phyloP scores from a whole-genome alignment of 1,140 invertebrate species.

The Ooceraea biroi region DNA sequence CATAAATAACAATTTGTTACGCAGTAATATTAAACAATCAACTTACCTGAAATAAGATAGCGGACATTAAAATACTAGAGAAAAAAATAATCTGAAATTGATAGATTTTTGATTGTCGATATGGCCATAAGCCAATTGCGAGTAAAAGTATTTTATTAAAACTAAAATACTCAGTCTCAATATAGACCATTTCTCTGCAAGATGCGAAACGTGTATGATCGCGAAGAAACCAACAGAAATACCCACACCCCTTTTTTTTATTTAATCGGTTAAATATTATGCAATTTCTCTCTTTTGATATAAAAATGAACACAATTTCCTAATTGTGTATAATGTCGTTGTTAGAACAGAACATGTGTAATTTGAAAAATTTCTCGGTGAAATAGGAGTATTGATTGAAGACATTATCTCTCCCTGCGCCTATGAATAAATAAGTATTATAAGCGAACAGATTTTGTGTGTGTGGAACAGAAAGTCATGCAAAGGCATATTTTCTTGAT shows the following conservation, averaged over 20 bases:
- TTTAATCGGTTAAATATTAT: not conserved
- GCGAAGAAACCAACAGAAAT: not conserved
- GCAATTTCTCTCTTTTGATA: not conserved
- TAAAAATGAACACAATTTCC: not conserved
- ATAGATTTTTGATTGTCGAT: not conserved
- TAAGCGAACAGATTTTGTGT: too few species aligned
- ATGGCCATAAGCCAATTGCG: slow-evolving; percentile 19
- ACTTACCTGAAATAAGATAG: slow-evolving; percentile 14
- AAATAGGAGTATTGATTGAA: too few species aligned
- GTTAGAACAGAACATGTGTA: too few species aligned
- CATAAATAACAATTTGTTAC: not conserved
- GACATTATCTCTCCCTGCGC: too few species aligned
- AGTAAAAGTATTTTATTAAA: slow-evolving; percentile 19
- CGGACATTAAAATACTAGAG: not conserved
- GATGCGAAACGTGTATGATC: not conserved
- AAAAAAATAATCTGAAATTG: not conserved
- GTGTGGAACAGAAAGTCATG: too few species aligned
- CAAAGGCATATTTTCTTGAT: too few species aligned
- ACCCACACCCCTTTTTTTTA: not conserved
- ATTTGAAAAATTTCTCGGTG: too few species aligned
- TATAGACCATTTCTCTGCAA: not conserved
- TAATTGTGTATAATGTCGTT: not conserved
- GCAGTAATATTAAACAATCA: not conserved
- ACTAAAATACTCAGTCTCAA: not conserved
- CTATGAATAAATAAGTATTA: too few species aligned